Evolutionary conservation across 1,140 invertebrate species (phyloP).

Genomic region (Diploscapter pachys): DNA sequence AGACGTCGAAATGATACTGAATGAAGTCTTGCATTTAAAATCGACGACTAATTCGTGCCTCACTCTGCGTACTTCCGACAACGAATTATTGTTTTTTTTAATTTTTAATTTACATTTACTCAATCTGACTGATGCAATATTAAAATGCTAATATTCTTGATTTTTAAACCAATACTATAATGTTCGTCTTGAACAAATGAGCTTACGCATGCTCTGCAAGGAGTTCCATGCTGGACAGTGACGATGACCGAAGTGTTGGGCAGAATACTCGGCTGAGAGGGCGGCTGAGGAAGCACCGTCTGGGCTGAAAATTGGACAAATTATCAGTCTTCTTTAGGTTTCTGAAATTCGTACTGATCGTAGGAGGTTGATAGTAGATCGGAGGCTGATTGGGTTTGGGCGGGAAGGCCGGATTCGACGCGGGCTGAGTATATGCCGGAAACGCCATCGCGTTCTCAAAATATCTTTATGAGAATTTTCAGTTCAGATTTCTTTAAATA

Average conservation of each 20-base stretch:
- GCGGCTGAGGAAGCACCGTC: slow-evolving; percentile 3
- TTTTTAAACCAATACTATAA: no score
- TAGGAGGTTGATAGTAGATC: slow-evolving; percentile 19
- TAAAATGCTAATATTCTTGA: background rate
- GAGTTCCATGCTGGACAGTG: slow-evolving; percentile 17
- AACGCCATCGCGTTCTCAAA: slow-evolving; percentile 8
- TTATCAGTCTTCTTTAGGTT: background rate
- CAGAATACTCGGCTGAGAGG: slow-evolving; percentile 7
- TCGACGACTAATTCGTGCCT: no score
- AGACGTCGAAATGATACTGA: no score
- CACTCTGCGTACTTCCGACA: no score
- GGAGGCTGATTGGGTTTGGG: slow-evolving; percentile 4
- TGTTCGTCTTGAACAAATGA: no score
- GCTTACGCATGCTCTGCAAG: slow-evolving; percentile 24
- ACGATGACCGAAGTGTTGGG: slow-evolving; percentile 21
- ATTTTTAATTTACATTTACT: background rate
- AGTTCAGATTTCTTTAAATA: no score
- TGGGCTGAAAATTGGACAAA: slow-evolving; percentile 25
- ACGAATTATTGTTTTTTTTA: no score
- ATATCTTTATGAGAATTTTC: no score
- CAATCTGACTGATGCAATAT: slow-evolving; percentile 8
- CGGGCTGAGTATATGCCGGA: background rate
- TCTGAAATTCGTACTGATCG: slow-evolving; percentile 14
- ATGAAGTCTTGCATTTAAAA: no score
- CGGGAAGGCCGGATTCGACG: slow-evolving; percentile 4